Percentiles rank a stretch among this genome's conserved stretches.
phyloP scores from a whole-genome alignment of 2,888 invertebrate species.

The Apeira syringaria region DNA sequence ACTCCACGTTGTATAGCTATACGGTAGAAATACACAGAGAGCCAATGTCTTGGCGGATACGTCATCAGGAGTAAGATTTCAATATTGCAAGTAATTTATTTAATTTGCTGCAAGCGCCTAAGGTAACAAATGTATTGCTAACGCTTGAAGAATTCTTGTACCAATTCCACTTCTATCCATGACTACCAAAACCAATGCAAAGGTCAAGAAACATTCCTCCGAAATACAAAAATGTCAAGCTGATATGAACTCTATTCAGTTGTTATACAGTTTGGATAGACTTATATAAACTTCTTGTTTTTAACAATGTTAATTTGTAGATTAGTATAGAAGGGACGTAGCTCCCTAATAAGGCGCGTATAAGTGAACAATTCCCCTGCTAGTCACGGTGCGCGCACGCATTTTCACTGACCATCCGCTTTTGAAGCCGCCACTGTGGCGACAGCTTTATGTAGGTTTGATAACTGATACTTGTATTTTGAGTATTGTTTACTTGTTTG shows the following conservation, averaged over 20 bases:
- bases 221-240: neutral
- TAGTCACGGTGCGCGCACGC: constrained; percentile 64
- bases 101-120: no score
- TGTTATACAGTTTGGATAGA: neutral
- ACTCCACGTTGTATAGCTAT: no score
- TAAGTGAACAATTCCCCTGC: constrained; percentile 67
- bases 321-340: constrained; percentile 56
- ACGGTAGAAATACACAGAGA: no score
- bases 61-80: no score
- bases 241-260: neutral
- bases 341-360: constrained; percentile 24
- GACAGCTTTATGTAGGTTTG: constrained; percentile 17
- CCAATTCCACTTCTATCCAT: constrained; percentile 5
- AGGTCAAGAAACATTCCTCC: neutral
- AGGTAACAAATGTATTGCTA: neutral
- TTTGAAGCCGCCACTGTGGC: constrained; percentile 9
- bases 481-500: no score
- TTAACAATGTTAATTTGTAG: constrained; percentile 57
- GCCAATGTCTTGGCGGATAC: no score
- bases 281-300: neutral
- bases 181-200: constrained; percentile 5
- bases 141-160: constrained; percentile 5
- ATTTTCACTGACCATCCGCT: constrained; percentile 41
- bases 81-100: neutral
- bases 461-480: constrained; percentile 3